Conservation (phyloP, 2,888 invertebrate genomes). For the Rotaria sp. region DNA sequence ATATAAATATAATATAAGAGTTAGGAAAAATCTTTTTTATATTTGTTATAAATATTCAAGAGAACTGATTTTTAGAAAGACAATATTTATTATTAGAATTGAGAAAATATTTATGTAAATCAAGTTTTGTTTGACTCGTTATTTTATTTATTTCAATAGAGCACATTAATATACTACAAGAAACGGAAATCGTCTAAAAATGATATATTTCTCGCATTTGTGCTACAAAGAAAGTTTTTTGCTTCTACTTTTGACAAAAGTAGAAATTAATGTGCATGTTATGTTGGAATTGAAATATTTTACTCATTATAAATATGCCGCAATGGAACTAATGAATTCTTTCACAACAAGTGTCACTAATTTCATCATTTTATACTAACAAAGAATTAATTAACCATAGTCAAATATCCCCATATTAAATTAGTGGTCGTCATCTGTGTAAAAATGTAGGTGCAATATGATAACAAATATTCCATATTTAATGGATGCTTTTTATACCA, state of each 20-base stretch:
- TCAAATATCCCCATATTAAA: background rate
- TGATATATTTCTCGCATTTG: background rate
- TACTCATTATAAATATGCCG: background rate
- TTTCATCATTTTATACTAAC: background rate
- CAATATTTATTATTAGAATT: no score
- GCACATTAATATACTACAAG: background rate
- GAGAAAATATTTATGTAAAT: background rate
- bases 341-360: background rate
- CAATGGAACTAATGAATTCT: background rate
- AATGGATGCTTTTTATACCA: background rate
- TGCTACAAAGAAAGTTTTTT: background rate
- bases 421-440: background rate
- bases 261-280: background rate
- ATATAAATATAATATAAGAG: no score
- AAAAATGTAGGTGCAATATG: background rate
- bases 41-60: no score
- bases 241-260: background rate
- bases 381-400: background rate
- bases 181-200: background rate
- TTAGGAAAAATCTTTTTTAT: no score
- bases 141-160: background rate
- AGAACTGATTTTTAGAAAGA: no score
- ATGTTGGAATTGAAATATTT: background rate
- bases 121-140: background rate
- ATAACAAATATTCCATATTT: background rate